These are phyloP conservation scores for Philotrypesis tridentata DNA, from an alignment of 1,140 invertebrate species.

Conservation along the genomic window DNA sequence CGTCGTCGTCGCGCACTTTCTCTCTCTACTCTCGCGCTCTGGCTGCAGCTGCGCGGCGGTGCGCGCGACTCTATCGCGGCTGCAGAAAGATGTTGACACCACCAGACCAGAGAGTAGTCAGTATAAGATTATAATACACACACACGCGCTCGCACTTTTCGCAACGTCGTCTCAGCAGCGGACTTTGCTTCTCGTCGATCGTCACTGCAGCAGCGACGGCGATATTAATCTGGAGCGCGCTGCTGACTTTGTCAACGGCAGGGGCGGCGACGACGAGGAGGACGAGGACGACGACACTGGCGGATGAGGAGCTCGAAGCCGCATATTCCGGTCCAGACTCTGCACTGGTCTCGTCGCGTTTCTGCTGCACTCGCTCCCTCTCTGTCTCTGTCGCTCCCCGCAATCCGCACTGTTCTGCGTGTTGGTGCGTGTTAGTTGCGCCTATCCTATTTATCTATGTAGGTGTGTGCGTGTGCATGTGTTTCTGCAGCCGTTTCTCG, in stretches of 20 bases:
- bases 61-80: background rate
- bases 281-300: background rate
- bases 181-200: background rate
- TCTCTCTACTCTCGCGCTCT: conserved; percentile 22
- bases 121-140: too few relatives aligned
- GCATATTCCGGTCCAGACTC: background rate
- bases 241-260: too few relatives aligned
- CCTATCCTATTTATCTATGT: background rate
- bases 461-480: background rate
- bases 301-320: background rate
- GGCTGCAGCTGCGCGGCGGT: conserved; percentile 16
- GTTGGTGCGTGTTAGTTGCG: background rate
- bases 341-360: background rate
- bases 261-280: background rate
- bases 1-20: conserved; percentile 5
- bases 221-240: background rate
- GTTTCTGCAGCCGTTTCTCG: background rate
- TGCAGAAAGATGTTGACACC: conserved; percentile 9
- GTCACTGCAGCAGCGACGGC: background rate
- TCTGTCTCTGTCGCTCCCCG: background rate
- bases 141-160: background rate
- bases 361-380: conserved; percentile 5
- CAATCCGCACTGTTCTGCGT: background rate
- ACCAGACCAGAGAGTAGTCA: background rate
- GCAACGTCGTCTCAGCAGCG: background rate